Base-by-base conservation (phyloP, 2,888 invertebrate genomes). In the Synanthedon formicaeformis region DNA sequence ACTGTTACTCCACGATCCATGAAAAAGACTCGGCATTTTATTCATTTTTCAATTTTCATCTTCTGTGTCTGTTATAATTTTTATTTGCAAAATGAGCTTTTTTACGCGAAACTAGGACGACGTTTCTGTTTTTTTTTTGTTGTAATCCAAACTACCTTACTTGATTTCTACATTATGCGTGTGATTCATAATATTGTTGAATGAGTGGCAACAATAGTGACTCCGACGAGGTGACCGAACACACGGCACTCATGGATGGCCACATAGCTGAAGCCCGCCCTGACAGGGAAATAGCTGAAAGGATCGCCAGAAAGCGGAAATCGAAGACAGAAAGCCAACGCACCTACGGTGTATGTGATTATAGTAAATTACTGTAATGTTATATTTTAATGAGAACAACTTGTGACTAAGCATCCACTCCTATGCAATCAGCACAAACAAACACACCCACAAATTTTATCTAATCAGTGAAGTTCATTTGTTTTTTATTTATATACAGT, bases 181-280 rank as follows among this genome's bases (percentile, higher is more conserved):
- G 58, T 61, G 48, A 58, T 55, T 51, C 55, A 58, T 63, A 73
- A 59, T 45, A 45, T n/a, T 45, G 18, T 12, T 86, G 80, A 83
- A 87, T 86, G 86, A 85, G 79, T 73, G 75, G 74, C 56, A 68
- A 72, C 59, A 73, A 69, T 57, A 81, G 76, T 66, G 90, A 91
- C 67, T 88, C 83, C 75, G 91, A 91, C 67, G 88, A 88, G 73
- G 89, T 89, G 67, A 91, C 91, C 74, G 94, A 95, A 89, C 91
- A 90, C 66, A 94, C 94, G 69, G 92, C 93, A 81, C 91, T 94
- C 75, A 95, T 95, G 94, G 94, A 94, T 89, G 94, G 92, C 72
- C 94, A 94, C 89, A 92, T 93, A 73, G 90, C 91, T 55, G 91
- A 92, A 74, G 89, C 89, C 61, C 88, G 89, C 61, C 82, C 88